Evolutionary conservation across 2,888 invertebrate genomes (phyloP).

Genomic region (Caenorhabditis panamensis): DNA sequence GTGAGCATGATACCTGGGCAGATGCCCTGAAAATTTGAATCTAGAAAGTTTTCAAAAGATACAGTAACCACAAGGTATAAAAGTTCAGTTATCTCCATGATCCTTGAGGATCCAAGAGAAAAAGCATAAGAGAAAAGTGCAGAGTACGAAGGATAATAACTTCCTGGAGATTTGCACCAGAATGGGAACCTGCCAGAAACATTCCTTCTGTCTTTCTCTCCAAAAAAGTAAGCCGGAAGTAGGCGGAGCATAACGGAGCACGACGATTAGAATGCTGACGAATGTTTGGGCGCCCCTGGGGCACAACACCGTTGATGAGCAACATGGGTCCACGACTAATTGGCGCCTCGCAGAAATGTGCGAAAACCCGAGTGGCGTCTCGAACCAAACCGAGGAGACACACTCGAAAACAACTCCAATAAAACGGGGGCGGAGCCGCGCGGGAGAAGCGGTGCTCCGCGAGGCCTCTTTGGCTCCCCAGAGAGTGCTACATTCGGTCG

Average conservation of each 20-base stretch:
- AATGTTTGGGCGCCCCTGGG: constrained; percentile 15
- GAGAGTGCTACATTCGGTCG: constrained; percentile 42
- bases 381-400: not conserved
- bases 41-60: no score
- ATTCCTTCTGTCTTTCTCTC: not conserved
- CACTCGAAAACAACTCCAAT: constrained; percentile 48
- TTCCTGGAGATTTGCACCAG: no score
- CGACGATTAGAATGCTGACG: constrained; percentile 45
- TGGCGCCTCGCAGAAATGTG: constrained; percentile 28
- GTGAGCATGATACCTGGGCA: constrained; percentile 31
- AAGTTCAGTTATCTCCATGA: no score
- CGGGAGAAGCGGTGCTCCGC: constrained; percentile 17
- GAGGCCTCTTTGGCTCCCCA: no score
- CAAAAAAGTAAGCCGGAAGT: constrained; percentile 16
- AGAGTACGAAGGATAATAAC: not conserved
- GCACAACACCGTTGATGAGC: not conserved
- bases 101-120: no score
- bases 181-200: no score
- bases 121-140: not conserved
- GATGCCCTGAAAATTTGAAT: not conserved
- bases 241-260: constrained; percentile 21
- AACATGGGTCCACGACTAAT: constrained; percentile 1
- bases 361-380: constrained; percentile 25
- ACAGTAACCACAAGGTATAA: no score
- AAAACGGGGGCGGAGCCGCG: constrained; percentile 37